Conservation (phyloP, 2,888 invertebrate species). For the Andrena marginata region DNA sequence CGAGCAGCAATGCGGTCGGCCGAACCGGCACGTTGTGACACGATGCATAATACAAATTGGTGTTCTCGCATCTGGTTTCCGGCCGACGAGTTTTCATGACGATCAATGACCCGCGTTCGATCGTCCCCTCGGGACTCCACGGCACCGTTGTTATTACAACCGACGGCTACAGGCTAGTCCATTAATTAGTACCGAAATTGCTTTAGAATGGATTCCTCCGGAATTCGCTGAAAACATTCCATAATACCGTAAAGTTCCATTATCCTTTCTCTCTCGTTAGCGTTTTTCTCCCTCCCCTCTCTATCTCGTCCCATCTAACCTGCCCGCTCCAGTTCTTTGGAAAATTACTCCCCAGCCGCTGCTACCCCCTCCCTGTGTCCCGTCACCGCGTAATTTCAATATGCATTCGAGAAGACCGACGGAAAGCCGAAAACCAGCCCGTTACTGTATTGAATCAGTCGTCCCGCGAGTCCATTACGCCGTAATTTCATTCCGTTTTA, state of each 20-base stretch:
- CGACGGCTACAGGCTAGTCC: conserved; percentile 36
- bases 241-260: conserved; percentile 13
- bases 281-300: not conserved
- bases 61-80: conserved; percentile 55
- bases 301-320: not conserved
- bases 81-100: conserved; percentile 42
- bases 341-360: not conserved
- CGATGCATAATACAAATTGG: conserved; percentile 56
- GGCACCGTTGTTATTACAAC: conserved; percentile 55
- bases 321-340: conserved; percentile 8
- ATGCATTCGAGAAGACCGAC: not conserved
- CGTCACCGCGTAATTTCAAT: conserved; percentile 11
- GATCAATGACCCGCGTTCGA: conserved; percentile 52
- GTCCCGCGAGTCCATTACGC: conserved; percentile 10
- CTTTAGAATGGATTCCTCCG: conserved; percentile 53
- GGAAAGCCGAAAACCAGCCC: conserved; percentile 4
- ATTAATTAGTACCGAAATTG: conserved; percentile 62
- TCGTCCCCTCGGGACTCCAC: conserved; percentile 34
- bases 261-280: not conserved
- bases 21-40: conserved; percentile 32
- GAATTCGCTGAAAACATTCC: conserved; percentile 50
- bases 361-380: not conserved
- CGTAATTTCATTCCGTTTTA: conserved; percentile 29
- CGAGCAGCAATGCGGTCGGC: conserved; percentile 1
- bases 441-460: conserved; percentile 1